Evolutionary conservation across 92 coral and sea anemone species (phyloP).

Genomic region (Zoanthus sansibaricus): DNA sequence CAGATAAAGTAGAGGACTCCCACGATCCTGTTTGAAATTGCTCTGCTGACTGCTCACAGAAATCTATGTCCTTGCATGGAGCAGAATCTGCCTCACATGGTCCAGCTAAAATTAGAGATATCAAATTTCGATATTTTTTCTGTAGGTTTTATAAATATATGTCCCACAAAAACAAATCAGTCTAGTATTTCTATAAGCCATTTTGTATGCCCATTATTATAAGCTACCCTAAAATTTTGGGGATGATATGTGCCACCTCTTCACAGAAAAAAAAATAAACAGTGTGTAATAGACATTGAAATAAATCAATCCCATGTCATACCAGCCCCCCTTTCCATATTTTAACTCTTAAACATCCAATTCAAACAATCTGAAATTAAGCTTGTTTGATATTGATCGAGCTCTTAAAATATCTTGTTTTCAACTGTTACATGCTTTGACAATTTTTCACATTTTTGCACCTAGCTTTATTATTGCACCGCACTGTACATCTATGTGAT

Average conservation of each 20-base stretch:
- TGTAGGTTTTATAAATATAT: neutral
- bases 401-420: neutral
- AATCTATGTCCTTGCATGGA: neutral
- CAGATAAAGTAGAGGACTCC: neutral
- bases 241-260: neutral
- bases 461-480: no score
- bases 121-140: neutral
- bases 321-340: neutral
- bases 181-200: neutral
- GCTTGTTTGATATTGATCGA: neutral
- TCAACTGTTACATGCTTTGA: neutral
- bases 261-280: neutral
- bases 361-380: neutral
- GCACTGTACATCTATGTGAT: no score
- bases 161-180: neutral
- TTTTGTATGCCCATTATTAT: neutral
- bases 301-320: neutral
- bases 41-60: neutral
- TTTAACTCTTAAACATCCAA: neutral
- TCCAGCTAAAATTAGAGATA: neutral
- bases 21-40: neutral
- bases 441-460: neutral
- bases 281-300: neutral
- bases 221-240: neutral
- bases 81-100: slow-evolving; percentile 1